Conservation (phyloP, 2,888 invertebrate species). For the Athrips mouffetella region DNA sequence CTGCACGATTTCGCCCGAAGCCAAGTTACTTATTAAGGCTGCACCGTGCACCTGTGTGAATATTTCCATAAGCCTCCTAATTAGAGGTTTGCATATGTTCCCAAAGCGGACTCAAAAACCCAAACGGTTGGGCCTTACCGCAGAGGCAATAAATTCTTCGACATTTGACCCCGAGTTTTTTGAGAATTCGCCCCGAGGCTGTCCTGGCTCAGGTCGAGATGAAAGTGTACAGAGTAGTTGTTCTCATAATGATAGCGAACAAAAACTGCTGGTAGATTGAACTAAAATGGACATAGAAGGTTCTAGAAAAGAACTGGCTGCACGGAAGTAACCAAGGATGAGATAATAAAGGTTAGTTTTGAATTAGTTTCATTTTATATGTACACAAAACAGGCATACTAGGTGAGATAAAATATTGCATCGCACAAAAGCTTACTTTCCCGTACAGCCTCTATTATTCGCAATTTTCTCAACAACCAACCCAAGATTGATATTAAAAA, state of each 20-base stretch:
- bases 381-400: no score
- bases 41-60: slow-evolving; percentile 75
- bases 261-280: slow-evolving; percentile 17
- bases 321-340: no score
- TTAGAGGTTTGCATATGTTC: slow-evolving; percentile 76
- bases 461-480: slow-evolving; percentile 15
- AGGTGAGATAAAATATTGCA: background rate
- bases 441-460: background rate
- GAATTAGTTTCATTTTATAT: no score
- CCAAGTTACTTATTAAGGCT: slow-evolving; percentile 73
- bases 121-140: slow-evolving; percentile 68
- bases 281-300: background rate
- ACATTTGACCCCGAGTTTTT: slow-evolving; percentile 75
- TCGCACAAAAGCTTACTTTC: background rate
- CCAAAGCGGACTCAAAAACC: slow-evolving; percentile 60
- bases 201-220: slow-evolving; percentile 44
- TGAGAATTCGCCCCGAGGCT: slow-evolving; percentile 70
- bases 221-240: slow-evolving; percentile 49
- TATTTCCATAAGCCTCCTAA: slow-evolving; percentile 76
- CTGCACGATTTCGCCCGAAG: slow-evolving; percentile 71
- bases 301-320: no score
- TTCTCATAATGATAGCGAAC: slow-evolving; percentile 7
- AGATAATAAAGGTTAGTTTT: no score
- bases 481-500: slow-evolving; percentile 24
- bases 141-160: slow-evolving; percentile 77